A percentile compares a stretch with the other conserved stretches of the same genome.
Conservation (phyloP, 2,888 invertebrate genomes). For the Philopedon plagiatum region DNA sequence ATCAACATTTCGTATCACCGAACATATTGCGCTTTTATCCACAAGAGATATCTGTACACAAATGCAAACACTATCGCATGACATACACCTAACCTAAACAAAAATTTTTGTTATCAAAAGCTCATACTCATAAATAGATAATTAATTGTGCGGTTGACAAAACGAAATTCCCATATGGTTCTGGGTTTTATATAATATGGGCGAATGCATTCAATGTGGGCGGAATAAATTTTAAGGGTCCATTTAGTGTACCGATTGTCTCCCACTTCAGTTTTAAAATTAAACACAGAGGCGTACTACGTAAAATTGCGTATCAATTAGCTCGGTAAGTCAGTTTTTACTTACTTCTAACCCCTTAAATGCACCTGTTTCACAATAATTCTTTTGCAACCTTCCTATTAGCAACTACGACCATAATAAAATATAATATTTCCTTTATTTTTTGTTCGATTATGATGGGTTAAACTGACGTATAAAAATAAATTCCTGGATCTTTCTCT, state of each 20-base stretch:
- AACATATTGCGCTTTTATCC: not conserved
- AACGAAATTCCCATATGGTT: constrained; percentile 12
- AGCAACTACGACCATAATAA: too few relatives aligned
- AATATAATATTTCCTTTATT: too few relatives aligned
- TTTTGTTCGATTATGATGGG: too few relatives aligned
- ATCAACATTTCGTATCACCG: not conserved
- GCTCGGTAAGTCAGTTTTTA: too few relatives aligned
- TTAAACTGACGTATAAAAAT: too few relatives aligned
- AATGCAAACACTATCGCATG: not conserved
- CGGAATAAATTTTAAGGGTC: constrained; percentile 13
- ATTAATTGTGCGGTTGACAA: not conserved
- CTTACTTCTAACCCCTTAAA: too few relatives aligned
- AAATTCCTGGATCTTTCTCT: too few relatives aligned
- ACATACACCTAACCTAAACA: not conserved
- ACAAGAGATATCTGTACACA: not conserved
- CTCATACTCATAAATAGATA: not conserved
- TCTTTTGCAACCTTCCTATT: too few relatives aligned
- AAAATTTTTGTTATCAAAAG: not conserved
- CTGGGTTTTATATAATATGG: not conserved
- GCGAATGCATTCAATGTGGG: not conserved
- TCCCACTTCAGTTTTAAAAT: not conserved
- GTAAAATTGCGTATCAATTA: too few relatives aligned
- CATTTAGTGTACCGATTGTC: not conserved
- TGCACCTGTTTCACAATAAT: too few relatives aligned
- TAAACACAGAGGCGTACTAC: not conserved